Percentiles rank a stretch among this genome's conserved stretches.
Conservation (phyloP, 2,797 vertebrate genomes). For the Spondyliosoma cantharus region DNA sequence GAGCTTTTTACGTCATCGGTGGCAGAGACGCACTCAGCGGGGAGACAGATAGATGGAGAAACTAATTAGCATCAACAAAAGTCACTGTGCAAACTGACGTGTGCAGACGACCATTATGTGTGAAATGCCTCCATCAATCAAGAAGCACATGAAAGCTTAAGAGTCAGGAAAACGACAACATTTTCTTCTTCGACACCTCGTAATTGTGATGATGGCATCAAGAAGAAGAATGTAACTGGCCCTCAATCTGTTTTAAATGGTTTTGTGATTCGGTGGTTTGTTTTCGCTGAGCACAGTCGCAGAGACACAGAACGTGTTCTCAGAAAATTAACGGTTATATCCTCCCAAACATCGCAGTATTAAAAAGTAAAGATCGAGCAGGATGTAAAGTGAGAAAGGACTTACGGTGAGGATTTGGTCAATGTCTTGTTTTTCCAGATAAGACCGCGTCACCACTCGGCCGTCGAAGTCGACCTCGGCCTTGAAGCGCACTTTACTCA, state of each 20-base stretch:
- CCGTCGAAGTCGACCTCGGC: conserved; percentile 99
- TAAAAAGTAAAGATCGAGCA: not conserved
- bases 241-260: not conserved
- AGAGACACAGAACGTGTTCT: not conserved
- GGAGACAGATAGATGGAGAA: no score
- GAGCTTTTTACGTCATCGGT: no score
- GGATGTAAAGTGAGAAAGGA: conserved; percentile 35
- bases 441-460: conserved; percentile 95
- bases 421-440: conserved; percentile 99
- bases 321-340: not conserved
- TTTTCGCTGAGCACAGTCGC: not conserved
- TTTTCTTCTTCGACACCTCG: not conserved
- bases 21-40: no score
- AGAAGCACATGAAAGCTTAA: not conserved
- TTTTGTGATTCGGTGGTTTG: not conserved
- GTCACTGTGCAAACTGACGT: not conserved
- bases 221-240: not conserved
- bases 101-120: not conserved
- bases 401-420: conserved; percentile 94
- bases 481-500: conserved; percentile 98
- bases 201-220: not conserved
- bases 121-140: not conserved
- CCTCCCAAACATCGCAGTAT: not conserved
- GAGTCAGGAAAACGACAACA: not conserved
- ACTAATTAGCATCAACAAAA: no score